A percentile compares a stretch with the other conserved stretches of the same genome.
These are phyloP conservation scores for Bostrychus sinensis DNA, from an alignment of 2,113 vertebrate genomes.

Conservation along the genomic window DNA sequence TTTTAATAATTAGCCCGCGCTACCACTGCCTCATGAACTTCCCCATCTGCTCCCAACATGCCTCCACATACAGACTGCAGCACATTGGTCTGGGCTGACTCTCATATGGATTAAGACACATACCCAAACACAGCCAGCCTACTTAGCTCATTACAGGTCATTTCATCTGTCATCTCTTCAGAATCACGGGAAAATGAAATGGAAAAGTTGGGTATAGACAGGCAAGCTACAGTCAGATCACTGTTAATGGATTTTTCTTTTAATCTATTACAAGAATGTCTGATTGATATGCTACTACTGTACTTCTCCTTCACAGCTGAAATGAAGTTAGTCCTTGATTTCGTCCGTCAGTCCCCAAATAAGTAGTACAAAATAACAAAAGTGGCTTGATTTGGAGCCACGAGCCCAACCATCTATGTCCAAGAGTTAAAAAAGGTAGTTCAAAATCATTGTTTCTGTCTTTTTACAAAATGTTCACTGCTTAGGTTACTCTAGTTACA, in stretches of 20 bases:
- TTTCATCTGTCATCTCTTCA: constrained; percentile 64
- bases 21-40: constrained; percentile 46
- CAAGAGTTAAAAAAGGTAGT: no score
- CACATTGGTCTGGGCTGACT: constrained; percentile 7
- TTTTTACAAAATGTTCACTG: no score
- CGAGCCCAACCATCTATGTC: no score
- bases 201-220: constrained; percentile 22
- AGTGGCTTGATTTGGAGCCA: no score
- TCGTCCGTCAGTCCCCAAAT: background rate
- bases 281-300: background rate
- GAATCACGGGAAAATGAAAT: constrained; percentile 51
- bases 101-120: constrained; percentile 23
- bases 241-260: background rate
- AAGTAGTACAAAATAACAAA: background rate
- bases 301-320: background rate
- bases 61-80: constrained; percentile 12
- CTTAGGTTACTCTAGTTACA: no score
- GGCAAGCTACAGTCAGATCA: constrained; percentile 22
- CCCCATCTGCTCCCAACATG: constrained; percentile 35
- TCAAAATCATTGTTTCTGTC: no score
- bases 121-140: constrained; percentile 18
- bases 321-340: background rate
- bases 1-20: constrained; percentile 63
- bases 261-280: background rate
- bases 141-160: constrained; percentile 61